Evolutionary conservation across 1,140 invertebrate species (phyloP).

Genomic region (Zaprionus africanus): DNA sequence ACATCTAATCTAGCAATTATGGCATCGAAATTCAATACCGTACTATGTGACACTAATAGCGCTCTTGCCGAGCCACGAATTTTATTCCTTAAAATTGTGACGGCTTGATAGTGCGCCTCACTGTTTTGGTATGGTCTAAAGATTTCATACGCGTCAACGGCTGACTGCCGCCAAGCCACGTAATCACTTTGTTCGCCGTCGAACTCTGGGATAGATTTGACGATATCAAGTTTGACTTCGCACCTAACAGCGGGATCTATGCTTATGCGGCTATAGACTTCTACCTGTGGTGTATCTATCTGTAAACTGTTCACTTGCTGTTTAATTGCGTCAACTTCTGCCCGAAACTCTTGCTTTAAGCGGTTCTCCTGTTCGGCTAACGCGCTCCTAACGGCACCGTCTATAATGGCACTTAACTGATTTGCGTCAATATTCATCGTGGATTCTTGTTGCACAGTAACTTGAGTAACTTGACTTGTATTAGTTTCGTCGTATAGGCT

Average conservation of each 20-base stretch:
- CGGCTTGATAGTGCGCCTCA: too few species aligned
- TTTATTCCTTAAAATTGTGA: too few species aligned
- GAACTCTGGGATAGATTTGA: neutral
- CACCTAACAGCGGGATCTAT: conserved; percentile 5
- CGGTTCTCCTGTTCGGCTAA: conserved; percentile 8
- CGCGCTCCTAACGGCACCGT: neutral
- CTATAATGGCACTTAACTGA: too few species aligned
- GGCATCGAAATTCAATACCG: too few species aligned
- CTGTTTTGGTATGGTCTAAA: neutral
- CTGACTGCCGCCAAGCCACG: conserved; percentile 8
- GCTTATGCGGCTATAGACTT: neutral
- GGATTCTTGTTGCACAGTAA: too few species aligned
- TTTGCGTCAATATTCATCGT: too few species aligned
- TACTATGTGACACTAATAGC: too few species aligned
- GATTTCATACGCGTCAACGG: conserved; percentile 2
- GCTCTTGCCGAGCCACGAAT: too few species aligned
- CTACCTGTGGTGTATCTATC: neutral
- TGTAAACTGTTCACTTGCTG: neutral
- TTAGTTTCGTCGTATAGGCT: too few species aligned
- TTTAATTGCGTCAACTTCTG: neutral
- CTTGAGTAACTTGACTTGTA: too few species aligned
- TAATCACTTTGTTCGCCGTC: neutral
- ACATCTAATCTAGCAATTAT: too few species aligned
- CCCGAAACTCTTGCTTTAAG: neutral
- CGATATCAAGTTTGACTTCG: neutral